Evolutionary conservation across 2,797 vertebrate genomes (phyloP).

Genomic region (Avahi laniger): DNA sequence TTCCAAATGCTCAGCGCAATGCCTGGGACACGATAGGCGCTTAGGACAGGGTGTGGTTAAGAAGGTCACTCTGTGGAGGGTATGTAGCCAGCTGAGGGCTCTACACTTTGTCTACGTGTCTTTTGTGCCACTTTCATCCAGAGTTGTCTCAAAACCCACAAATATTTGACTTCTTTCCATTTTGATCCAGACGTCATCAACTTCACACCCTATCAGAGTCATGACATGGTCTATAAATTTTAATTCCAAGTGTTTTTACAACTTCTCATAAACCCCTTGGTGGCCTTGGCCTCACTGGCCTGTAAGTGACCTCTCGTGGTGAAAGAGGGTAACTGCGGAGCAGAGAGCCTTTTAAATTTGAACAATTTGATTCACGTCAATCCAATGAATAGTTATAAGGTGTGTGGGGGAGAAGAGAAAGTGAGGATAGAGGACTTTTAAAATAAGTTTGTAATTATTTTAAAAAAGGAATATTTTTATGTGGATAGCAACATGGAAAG

Average conservation of each 20-base stretch:
- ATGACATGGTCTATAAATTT: background rate
- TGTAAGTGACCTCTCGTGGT: slow-evolving; percentile 62
- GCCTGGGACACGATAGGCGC: background rate
- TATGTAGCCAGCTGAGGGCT: background rate
- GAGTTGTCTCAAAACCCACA: background rate
- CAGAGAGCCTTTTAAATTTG: background rate
- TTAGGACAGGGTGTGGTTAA: background rate
- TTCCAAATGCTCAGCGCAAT: background rate
- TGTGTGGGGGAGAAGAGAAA: background rate
- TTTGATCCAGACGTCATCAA: background rate
- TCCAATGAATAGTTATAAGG: background rate
- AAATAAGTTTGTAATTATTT: slow-evolving; percentile 8
- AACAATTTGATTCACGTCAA: background rate
- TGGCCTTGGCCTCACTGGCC: slow-evolving; percentile 30
- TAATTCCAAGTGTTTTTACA: background rate
- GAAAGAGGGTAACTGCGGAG: slow-evolving; percentile 7
- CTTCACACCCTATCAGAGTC: background rate
- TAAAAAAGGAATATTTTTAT: background rate
- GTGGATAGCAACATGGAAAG: background rate
- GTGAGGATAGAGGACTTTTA: background rate
- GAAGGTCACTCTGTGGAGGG: background rate
- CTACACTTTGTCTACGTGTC: background rate
- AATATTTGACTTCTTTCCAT: background rate
- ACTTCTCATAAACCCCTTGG: background rate
- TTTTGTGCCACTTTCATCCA: background rate